Evolutionary conservation across 2,797 vertebrate species (phyloP), one percentile per base, ranked within the genome.

Genomic region (Amniataba percoides): DNA sequence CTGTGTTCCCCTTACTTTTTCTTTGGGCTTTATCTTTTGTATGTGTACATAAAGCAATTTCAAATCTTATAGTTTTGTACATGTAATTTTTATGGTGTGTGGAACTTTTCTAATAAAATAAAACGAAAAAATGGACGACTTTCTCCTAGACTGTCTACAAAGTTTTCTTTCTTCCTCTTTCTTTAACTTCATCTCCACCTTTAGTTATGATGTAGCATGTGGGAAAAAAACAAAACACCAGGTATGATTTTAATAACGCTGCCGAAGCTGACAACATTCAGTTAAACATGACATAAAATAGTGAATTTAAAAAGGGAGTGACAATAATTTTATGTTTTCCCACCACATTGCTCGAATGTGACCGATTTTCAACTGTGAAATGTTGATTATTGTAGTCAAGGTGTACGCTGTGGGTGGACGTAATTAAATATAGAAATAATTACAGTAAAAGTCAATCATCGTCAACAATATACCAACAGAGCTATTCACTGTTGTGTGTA

Each of bases 11-110:
- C 75, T 93, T 89, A 88, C 75, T 73, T 90, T 94, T 91, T 80
- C 75, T 82, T 94, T 91, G 89, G 88, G 81, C 92, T 93, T 94
- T 94, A 94, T 95, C 85, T 95, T 95, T 95, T 95, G 80, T 95
- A 95, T 94, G 80, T 96, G 95, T 96, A 95, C 92, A 96, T 95
- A 96, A 93, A 91, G 91, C 94, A 92, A 95, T 95, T 95, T 92
- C 87, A 96, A 95, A 96, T 96, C 94, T 94, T 96, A 96, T 96
- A 96, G 95, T 96, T 96, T 96, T 96, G 94, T 96, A 96, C 94
- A 95, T 96, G 95, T 96, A 96, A 94, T 96, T 96, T 96, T 95
- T 96, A 96, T 95, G 95, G 94, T 96, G 93, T 95, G 94, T 95
- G 90, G 83, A 92, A 82, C 91, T 93, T 94, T 94, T 95, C 69